Percentiles rank a stretch among this genome's conserved stretches.
Evolutionary conservation across 1,140 invertebrate genomes (phyloP).

Genomic region (Stegodyphus mimosarum): DNA sequence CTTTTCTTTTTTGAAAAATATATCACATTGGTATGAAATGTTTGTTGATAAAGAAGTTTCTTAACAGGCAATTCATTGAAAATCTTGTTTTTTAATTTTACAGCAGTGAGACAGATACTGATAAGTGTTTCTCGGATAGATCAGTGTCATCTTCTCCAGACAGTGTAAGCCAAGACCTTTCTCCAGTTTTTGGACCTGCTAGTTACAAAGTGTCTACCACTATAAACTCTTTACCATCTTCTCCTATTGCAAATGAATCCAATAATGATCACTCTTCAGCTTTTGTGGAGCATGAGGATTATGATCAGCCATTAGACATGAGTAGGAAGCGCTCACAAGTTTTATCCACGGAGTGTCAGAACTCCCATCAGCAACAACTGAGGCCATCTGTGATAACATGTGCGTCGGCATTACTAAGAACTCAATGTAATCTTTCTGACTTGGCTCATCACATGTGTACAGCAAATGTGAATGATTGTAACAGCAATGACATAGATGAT

Average conservation of each 20-base stretch:
- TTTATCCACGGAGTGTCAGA: neutral
- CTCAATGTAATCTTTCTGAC: slow-evolving; percentile 42
- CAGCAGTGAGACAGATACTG: slow-evolving; percentile 35
- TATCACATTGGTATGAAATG: no score
- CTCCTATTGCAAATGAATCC: slow-evolving; percentile 33
- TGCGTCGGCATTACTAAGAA: slow-evolving; percentile 62
- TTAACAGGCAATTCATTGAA: neutral
- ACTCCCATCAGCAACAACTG: slow-evolving; percentile 60
- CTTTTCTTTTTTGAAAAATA: no score
- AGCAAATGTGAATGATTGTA: slow-evolving; percentile 31
- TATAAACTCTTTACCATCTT: slow-evolving; percentile 36
- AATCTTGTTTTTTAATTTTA: slow-evolving; percentile 19
- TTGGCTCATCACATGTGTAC: slow-evolving; percentile 46
- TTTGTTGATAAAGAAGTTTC: no score
- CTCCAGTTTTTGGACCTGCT: slow-evolving; percentile 15
- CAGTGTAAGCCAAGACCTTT: slow-evolving; percentile 33
- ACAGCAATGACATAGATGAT: slow-evolving; percentile 8
- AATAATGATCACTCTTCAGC: slow-evolving; percentile 11
- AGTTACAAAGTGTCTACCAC: slow-evolving; percentile 20
- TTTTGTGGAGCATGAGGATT: slow-evolving; percentile 25
- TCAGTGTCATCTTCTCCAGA: slow-evolving; percentile 56
- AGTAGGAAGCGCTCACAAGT: slow-evolving; percentile 31
- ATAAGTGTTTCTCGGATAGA: slow-evolving; percentile 50
- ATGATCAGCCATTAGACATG: slow-evolving; percentile 59
- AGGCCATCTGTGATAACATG: slow-evolving; percentile 67